Base-by-base conservation (phyloP, 1,140 invertebrate genomes). In the Dreissena polymorpha region DNA sequence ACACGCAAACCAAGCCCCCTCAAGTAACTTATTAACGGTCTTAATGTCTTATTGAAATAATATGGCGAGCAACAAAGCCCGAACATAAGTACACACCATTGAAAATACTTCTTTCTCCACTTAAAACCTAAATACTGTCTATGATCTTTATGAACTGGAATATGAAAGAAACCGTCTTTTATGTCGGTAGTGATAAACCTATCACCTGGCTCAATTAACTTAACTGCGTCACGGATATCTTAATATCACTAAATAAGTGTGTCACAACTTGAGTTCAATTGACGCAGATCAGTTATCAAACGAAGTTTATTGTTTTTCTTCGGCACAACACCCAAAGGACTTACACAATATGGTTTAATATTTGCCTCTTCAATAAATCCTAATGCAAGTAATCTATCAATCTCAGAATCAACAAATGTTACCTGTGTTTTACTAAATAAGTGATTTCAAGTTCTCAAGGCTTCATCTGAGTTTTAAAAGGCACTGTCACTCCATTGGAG, bases 101-200 rank as follows among this genome's bases (percentile, higher is more conserved):
- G 50, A 53, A 84, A 21, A n/a, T 23, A 72, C 74, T 71, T 0
- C 53, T 77, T 51, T 78, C 7, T 68, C 60, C 2, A 39, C 39
- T 39, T 39, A 39, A 39, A 39, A 39, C 39, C 39, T 39, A 39
- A 39, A 39, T 39, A 80, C 14, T 84, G 12, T 50, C 55, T 68
- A 71, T 49, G 63, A 53, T 27, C 14, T 13, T 13, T 3, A 72
- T 55, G n/a, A 25, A 80, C 76, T 16, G 71, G 82, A 18, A 86
- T 75, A 25, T 86, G 85, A 25, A 72, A 77, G 81, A 74, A 82
- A 13, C 81, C 76, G 53, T 86, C 63, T 57, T 78, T 77, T 39
- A 39, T 39, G 8, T 39, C 39, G 39, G 39, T 39, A 39, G 39
- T 39, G 39, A 39, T 39, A 39, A 39, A 39, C 39, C 81, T 79